A percentile compares a stretch with the other conserved stretches of the same genome.
Conservation (phyloP, 2,888 invertebrate species). For the Athripsodes cinereus region DNA sequence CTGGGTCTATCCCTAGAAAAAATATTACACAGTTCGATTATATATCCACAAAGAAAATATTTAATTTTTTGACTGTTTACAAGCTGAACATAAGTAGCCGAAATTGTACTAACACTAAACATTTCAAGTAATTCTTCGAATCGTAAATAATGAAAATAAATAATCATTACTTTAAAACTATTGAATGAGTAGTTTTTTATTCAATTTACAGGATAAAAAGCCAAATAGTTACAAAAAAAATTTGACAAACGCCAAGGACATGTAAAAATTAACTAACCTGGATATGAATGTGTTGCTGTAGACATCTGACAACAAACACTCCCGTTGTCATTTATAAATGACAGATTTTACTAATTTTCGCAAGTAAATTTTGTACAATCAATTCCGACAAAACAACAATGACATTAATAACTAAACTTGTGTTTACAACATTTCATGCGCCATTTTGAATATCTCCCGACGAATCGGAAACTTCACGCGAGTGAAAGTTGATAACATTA, state of each 20-base stretch:
- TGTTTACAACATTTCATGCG: slow-evolving; percentile 44
- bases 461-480: slow-evolving; percentile 20
- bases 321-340: slow-evolving; percentile 18
- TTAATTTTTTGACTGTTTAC: too few relatives aligned
- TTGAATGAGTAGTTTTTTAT: background rate
- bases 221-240: slow-evolving; percentile 16
- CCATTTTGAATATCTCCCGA: slow-evolving; percentile 38
- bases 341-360: slow-evolving; percentile 4
- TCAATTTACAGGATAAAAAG: background rate
- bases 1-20: slow-evolving; percentile 69
- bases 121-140: too few relatives aligned
- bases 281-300: slow-evolving; percentile 24
- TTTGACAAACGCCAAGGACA: slow-evolving; percentile 25
- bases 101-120: too few relatives aligned
- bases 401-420: slow-evolving; percentile 28
- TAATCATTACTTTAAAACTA: background rate
- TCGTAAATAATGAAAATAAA: background rate
- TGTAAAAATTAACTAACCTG: slow-evolving; percentile 19
- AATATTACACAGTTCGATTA: slow-evolving; percentile 28
- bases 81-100: too few relatives aligned
- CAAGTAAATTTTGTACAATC: slow-evolving; percentile 11
- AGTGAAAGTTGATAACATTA: slow-evolving; percentile 17
- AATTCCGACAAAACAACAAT: slow-evolving; percentile 13
- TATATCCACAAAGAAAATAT: too few relatives aligned
- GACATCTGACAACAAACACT: slow-evolving; percentile 25